Evolutionary conservation across 2,888 invertebrate genomes (phyloP).

Genomic region (Apeira syringaria): DNA sequence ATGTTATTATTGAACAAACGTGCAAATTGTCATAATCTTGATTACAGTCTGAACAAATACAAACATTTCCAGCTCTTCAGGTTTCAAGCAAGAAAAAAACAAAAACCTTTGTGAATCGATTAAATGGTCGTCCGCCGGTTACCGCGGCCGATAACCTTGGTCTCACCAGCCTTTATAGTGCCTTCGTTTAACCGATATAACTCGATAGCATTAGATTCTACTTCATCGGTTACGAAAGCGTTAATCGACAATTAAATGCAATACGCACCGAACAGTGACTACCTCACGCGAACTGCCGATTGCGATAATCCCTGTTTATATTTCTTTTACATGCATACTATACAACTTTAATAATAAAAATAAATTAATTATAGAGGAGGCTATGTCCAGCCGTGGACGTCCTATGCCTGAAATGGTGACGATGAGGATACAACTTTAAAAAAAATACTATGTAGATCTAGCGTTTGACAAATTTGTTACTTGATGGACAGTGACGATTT

Average conservation of each 20-base stretch:
- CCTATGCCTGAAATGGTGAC: too few species aligned
- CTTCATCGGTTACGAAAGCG: constrained; percentile 54
- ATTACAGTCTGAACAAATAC: too few species aligned
- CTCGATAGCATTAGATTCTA: constrained; percentile 29
- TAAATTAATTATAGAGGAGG: too few species aligned
- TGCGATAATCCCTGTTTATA: constrained; percentile 20
- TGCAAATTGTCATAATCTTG: too few species aligned
- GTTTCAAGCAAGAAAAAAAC: constrained; percentile 16
- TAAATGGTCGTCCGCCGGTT: constrained; percentile 25
- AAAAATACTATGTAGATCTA: too few species aligned
- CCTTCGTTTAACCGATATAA: constrained; percentile 38
- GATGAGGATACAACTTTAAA: too few species aligned
- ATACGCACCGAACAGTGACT: constrained; percentile 38
- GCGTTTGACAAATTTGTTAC: too few species aligned
- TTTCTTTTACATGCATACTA: too few species aligned
- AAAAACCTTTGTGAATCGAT: constrained; percentile 29
- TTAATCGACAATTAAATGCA: constrained; percentile 46
- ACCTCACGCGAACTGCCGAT: constrained; percentile 24
- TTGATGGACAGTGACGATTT: too few species aligned
- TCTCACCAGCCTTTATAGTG: constrained; percentile 42
- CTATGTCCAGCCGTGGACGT: too few species aligned
- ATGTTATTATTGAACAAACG: too few species aligned
- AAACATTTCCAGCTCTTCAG: not conserved
- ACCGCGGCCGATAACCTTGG: constrained; percentile 40
- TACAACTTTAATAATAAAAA: too few species aligned